Evolutionary conservation across 2,797 vertebrate genomes (phyloP), one percentile per base, ranked within the genome.

Genomic region (Decapterus maruadsi): DNA sequence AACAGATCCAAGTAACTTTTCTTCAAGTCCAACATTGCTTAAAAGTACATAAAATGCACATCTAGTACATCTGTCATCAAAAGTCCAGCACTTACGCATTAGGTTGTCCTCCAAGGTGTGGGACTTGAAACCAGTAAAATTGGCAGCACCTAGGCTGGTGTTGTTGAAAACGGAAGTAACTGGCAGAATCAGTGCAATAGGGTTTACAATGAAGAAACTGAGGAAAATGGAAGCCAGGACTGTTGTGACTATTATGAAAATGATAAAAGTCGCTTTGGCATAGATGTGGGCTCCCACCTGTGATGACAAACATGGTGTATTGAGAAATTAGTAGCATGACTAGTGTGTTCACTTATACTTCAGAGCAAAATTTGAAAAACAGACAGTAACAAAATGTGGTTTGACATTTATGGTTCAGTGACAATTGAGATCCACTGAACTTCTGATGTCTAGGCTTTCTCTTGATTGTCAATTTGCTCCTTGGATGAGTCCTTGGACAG

Each of bases 281-380:
- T 97, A 97, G 68, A 97, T 95, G 38, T 95, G 89, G 6, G 96
- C 95, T 1, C 96, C 96, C 45, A 94, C 88, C 91, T 93, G 89
- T 22, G 82, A 85, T 22, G 48, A 88, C 14, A 87, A 63, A 13
- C 8, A 46, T 50, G 29, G 68, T n/a, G 10, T 26, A 66, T 46
- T 38, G 29, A 58, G 10, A 4, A 22, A 48, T 10, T 19, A 22
- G 8, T 6, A 4, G 29, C 40, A 48, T 19, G 17, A 17, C 17
- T 17, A 19, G 17, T 19, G 16, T 8, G 7, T 48, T 48, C 17
- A 17, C 8, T 48, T 17, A 46, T 17, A 46, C 16, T 17, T 2
- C 17, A 48, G 16, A 46, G 45, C 17, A 19, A 48, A 17, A 48
- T 48, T 9, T n/a, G 45, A 48, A 48, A 48, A 8, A 46, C 43